These are phyloP conservation scores for Coluber constrictor DNA, from an alignment of 2,797 vertebrate genomes.

Conservation along the genomic window DNA sequence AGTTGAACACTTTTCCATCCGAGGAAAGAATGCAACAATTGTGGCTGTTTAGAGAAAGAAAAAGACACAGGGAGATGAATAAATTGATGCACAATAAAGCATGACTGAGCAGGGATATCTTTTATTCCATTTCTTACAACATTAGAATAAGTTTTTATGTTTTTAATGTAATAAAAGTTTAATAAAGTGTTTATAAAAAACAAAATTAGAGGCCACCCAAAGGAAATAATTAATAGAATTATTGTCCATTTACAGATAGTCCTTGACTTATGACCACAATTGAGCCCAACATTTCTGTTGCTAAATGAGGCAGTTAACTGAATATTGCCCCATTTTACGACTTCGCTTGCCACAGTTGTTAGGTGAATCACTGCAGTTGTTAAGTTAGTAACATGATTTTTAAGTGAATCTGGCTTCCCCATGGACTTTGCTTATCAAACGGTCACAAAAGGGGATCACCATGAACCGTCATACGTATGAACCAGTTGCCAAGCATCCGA, in stretches of 20 bases:
- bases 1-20: not conserved
- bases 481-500: not conserved
- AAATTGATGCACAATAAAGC: not conserved
- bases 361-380: not conserved
- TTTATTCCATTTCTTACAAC: not conserved
- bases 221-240: not conserved
- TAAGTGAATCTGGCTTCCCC: not conserved
- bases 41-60: not conserved
- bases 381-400: not conserved
- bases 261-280: not conserved
- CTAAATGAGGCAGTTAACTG: not conserved
- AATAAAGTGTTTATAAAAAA: too few relatives aligned
- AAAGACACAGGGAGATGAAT: not conserved
- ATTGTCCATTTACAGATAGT: not conserved
- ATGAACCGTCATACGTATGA: not conserved
- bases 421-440: not conserved
- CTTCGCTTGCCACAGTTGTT: not conserved
- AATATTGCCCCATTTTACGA: not conserved
- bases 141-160: not conserved
- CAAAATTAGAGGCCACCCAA: not conserved
- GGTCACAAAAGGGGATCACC: not conserved
- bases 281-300: not conserved
- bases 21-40: not conserved
- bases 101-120: not conserved
- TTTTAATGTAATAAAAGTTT: too few relatives aligned